phyloP scores from a whole-genome alignment of 1,140 invertebrate species.

The Trachymyrmex septentrionalis region DNA sequence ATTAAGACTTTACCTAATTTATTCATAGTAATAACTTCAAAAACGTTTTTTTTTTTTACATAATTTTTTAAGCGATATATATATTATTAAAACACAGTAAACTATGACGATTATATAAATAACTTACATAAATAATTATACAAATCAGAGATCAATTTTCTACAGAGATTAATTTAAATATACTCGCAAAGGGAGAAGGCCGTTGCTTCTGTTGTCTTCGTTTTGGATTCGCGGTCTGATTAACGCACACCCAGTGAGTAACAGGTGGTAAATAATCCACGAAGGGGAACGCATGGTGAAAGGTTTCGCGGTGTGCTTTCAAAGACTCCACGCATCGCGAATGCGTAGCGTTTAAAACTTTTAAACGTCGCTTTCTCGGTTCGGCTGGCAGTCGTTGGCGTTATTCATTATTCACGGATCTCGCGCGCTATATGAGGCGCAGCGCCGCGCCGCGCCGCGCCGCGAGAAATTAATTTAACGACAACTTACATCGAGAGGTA shows the following conservation, averaged over 20 bases:
- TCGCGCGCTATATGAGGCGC: slow-evolving; percentile 48
- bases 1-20: too few species aligned
- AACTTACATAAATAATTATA: neutral
- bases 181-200: neutral
- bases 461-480: slow-evolving; percentile 73
- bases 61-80: too few species aligned
- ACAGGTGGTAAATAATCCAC: slow-evolving; percentile 25
- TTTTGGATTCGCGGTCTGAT: neutral
- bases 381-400: slow-evolving; percentile 57
- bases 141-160: neutral
- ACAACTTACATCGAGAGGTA: slow-evolving; percentile 48
- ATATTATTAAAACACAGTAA: too few species aligned
- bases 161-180: neutral
- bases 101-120: too few species aligned
- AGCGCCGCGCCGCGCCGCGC: slow-evolving; percentile 3
- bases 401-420: slow-evolving; percentile 71
- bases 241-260: neutral
- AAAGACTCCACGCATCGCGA: slow-evolving; percentile 1
- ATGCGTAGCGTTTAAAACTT: slow-evolving; percentile 59
- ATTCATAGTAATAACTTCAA: too few species aligned
- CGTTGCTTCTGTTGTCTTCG: neutral
- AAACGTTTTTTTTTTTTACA: too few species aligned
- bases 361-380: slow-evolving; percentile 67
- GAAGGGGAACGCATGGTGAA: slow-evolving; percentile 1
- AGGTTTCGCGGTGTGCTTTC: slow-evolving; percentile 48